These are phyloP conservation scores for Drosophila baimaii DNA, from an alignment of 1,140 invertebrate genomes.

Conservation along the genomic window DNA sequence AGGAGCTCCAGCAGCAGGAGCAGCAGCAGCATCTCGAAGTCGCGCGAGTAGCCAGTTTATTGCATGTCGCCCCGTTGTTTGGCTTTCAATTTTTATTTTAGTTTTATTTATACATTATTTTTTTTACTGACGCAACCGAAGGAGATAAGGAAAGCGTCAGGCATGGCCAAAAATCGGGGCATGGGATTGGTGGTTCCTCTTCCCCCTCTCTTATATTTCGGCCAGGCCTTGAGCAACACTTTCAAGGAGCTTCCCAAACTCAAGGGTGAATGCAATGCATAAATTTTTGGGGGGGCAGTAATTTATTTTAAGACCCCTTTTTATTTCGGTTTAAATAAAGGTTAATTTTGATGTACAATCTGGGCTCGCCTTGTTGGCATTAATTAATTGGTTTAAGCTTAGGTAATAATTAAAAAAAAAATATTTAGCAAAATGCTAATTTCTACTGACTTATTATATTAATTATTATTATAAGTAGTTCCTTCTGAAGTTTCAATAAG, in stretches of 20 bases:
- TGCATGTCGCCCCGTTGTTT: constrained; percentile 77
- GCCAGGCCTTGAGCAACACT: neutral
- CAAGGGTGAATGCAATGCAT: too few species aligned
- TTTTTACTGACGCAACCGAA: constrained; percentile 33
- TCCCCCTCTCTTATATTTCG: too few species aligned
- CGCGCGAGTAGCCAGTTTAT: constrained; percentile 71
- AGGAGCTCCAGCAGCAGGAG: neutral
- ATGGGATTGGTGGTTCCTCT: neutral
- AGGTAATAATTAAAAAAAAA: too few species aligned
- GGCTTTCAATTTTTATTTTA: constrained; percentile 81
- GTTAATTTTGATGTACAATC: too few species aligned
- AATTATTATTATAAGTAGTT: too few species aligned
- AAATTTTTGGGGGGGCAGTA: neutral
- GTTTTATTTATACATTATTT: constrained; percentile 68
- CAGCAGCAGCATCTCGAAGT: constrained; percentile 7
- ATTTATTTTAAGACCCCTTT: neutral
- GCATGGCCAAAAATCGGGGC: constrained; percentile 14
- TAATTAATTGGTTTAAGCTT: too few species aligned
- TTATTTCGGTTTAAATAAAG: too few species aligned
- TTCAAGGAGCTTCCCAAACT: neutral
- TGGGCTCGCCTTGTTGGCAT: too few species aligned
- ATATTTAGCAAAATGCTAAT: too few species aligned
- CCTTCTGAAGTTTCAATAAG: too few species aligned
- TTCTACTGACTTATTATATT: too few species aligned
- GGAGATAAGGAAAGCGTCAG: constrained; percentile 41